These are phyloP conservation scores for Ornithoptera priamus DNA, from an alignment of 2,888 invertebrate genomes.

Conservation along the genomic window DNA sequence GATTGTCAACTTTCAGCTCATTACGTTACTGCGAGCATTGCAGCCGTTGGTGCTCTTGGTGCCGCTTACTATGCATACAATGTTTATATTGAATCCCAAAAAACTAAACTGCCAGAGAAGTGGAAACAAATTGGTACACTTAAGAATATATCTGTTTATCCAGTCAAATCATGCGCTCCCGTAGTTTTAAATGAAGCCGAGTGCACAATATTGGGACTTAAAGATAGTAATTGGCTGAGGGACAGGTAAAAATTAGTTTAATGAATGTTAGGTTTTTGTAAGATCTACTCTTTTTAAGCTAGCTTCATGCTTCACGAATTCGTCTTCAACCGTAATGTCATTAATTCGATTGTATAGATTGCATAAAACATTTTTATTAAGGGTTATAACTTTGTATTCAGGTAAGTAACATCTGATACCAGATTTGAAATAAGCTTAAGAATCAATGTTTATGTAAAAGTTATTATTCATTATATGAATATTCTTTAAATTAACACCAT, in stretches of 20 bases:
- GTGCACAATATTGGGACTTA: constrained; percentile 76
- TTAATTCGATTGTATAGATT: not conserved
- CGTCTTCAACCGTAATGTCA: not conserved
- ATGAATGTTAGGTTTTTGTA: not conserved
- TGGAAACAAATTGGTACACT: constrained; percentile 82
- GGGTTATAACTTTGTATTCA: not conserved
- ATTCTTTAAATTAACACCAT: not conserved
- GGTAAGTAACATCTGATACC: too few relatives aligned
- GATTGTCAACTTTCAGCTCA: constrained; percentile 41
- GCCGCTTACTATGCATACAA: constrained; percentile 57
- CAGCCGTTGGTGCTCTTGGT: constrained; percentile 55
- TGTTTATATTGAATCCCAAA: constrained; percentile 43
- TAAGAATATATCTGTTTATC: constrained; percentile 76
- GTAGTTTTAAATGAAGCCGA: constrained; percentile 71
- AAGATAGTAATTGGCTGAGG: constrained; percentile 71
- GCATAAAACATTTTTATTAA: too few relatives aligned
- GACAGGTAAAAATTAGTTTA: constrained; percentile 63
- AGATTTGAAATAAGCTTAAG: not conserved
- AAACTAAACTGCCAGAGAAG: constrained; percentile 59
- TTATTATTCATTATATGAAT: not conserved
- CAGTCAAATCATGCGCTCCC: constrained; percentile 81
- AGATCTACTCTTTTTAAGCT: not conserved
- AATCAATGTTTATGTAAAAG: not conserved
- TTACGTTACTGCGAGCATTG: constrained; percentile 48
- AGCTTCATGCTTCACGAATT: too few relatives aligned